Base-by-base conservation (phyloP, 2,888 invertebrate species). In the Platerodrilus igneus region DNA sequence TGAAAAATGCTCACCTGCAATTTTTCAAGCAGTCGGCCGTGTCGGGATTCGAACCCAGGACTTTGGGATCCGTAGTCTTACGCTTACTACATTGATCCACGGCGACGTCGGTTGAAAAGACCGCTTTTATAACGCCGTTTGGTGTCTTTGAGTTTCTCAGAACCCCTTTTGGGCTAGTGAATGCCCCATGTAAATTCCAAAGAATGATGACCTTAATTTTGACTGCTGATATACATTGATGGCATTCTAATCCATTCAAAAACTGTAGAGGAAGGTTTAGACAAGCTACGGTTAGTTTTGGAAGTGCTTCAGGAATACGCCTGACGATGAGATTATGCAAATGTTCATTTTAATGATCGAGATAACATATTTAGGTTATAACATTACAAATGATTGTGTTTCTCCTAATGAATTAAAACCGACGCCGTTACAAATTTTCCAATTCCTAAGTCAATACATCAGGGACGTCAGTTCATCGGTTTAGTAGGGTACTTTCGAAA, bases 401-500 rank as follows among this genome's bases (percentile, higher is more conserved):
- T 19, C 15, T 5, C 32, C 34, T 2, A 7, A 16, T n/a, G 13
- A 15, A 2, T 21, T n/a, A 44, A 47, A 38, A 29, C 27, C n/a
- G n/a, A 15, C 3, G 38, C 41, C 8, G 41, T 47, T 1, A 11
- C 10, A 3, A 36, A 41, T 2, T 47, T 43, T 20, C 33, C 35
- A 7, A 18, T 6, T 9, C 40, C 43, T 0, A 34, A 36, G 29
- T 37, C 21, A 20, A 18, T 19, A 15, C 37, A 47, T 18, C 36
- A 42, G 14, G 10, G 42, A 10, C 20, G 45, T 2, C 45, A 46
- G 17, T 39, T 46, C 20, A 11, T 42, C 10, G 42, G 46, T 2
- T 17, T 46, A 7, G 21, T 40, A 1, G 39, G 42, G 1, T 41
- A 35, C 18, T 45, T 45, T 23, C 37, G 41, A 26, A 47, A 42